These are phyloP conservation scores for Eleginops maclovinus DNA, from an alignment of 2,113 vertebrate genomes.

Conservation along the genomic window DNA sequence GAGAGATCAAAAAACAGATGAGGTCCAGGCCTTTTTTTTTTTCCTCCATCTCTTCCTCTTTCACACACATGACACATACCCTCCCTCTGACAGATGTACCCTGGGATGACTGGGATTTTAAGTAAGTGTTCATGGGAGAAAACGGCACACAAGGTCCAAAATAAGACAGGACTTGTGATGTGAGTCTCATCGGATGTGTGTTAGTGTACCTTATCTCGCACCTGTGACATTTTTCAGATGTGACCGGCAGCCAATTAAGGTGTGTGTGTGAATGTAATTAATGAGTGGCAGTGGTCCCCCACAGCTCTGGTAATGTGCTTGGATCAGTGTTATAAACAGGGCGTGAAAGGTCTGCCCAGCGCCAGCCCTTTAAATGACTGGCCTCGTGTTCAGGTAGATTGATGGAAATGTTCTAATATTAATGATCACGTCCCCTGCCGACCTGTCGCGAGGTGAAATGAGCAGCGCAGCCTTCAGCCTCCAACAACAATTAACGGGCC, in stretches of 20 bases:
- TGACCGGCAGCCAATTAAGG: slow-evolving; percentile 47
- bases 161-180: slow-evolving; percentile 29
- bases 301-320: slow-evolving; percentile 75
- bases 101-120: slow-evolving; percentile 40
- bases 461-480: slow-evolving; percentile 82
- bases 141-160: slow-evolving; percentile 10
- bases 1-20: slow-evolving; percentile 55
- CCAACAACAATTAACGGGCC: slow-evolving; percentile 83
- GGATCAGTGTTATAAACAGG: slow-evolving; percentile 76
- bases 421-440: slow-evolving; percentile 77
- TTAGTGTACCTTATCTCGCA: slow-evolving; percentile 27
- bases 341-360: slow-evolving; percentile 74
- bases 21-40: slow-evolving; percentile 5
- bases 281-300: slow-evolving; percentile 75
- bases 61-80: slow-evolving; percentile 12
- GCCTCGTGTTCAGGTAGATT: slow-evolving; percentile 75
- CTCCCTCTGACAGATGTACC: slow-evolving; percentile 49
- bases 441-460: slow-evolving; percentile 80
- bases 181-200: slow-evolving; percentile 9
- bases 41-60: not conserved
- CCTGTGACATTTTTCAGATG: slow-evolving; percentile 52
- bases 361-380: slow-evolving; percentile 71
- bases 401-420: slow-evolving; percentile 81
- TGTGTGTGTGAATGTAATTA: slow-evolving; percentile 69
- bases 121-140: slow-evolving; percentile 46